phyloP scores from a whole-genome alignment of 92 coral and sea anemone species.

The Nematostella vectensis region DNA sequence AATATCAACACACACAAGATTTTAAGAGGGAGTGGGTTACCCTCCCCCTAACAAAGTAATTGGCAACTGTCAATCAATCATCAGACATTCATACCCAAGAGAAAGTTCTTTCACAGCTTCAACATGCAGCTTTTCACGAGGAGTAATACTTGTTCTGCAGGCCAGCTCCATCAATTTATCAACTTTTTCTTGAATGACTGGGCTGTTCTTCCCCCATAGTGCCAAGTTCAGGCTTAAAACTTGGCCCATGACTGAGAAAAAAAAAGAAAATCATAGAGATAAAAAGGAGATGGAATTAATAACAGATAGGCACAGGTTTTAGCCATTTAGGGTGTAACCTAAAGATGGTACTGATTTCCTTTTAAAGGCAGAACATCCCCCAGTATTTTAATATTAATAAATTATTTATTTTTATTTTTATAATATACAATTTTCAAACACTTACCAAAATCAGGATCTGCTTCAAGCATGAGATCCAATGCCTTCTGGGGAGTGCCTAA shows the following conservation, averaged over 20 bases:
- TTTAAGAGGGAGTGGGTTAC: too few relatives aligned
- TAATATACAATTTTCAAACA: too few relatives aligned
- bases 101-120: slow-evolving; percentile 59
- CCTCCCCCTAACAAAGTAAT: too few relatives aligned
- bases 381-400: too few relatives aligned
- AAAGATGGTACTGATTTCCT: too few relatives aligned
- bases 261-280: background rate
- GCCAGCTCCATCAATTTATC: slow-evolving; percentile 27
- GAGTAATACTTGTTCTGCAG: slow-evolving; percentile 29
- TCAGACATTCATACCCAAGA: slow-evolving; percentile 66
- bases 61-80: too few relatives aligned
- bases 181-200: slow-evolving; percentile 34
- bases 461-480: slow-evolving; percentile 45
- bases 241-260: slow-evolving; percentile 60
- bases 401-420: too few relatives aligned
- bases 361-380: too few relatives aligned
- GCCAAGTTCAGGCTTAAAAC: slow-evolving; percentile 51
- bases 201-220: slow-evolving; percentile 43
- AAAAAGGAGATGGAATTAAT: too few relatives aligned
- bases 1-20: too few relatives aligned
- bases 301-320: too few relatives aligned
- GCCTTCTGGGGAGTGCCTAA: slow-evolving; percentile 79
- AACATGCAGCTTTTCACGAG: slow-evolving; percentile 57
- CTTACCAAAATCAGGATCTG: slow-evolving; percentile 90
- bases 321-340: too few relatives aligned